Base-by-base conservation (phyloP, 2,797 vertebrate genomes). In the Danio choprae region DNA sequence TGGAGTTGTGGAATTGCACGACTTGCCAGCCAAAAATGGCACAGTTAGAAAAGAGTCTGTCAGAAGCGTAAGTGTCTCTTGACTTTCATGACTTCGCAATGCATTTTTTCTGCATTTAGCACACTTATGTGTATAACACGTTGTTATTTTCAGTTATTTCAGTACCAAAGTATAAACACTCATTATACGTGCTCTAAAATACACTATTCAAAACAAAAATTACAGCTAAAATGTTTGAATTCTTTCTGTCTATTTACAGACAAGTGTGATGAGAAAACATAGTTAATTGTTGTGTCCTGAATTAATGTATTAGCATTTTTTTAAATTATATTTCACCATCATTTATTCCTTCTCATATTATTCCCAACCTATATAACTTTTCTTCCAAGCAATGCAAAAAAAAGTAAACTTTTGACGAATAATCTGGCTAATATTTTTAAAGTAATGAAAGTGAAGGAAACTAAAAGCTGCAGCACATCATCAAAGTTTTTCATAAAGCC, bases 1-100 rank as follows among this genome's bases (percentile, higher is more conserved):
- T 90, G 84, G 82, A 87, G 79, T 84, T 87, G 86, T 87, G 58
- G 48, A 87, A 87, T 75, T 81, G 80, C 77, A 89, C 83, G 71
- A 79, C 64, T 84, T 83, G 81, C 78, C 83, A 82, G 74, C 53
- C 79, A 53, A 79, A 75, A 80, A 74, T 65, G 76, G 76, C 68
- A 83, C 82, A 77, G 74, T 84, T 84, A 69, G 70, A 84, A 77
- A 79, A 74, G 65, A 80, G 75, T 81, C 72, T 83, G 81, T 79
- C 81, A 84, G 75, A 73, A 69, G 76, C 50, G 59, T 84, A 80
- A 79, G 73, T 70, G 77, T 81, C 56, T 76, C 68, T 81, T 46
- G 69, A 51, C 67, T 81, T 84, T 85, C 51, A 80, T 51, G 72
- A 56, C 68, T 74, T 82, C 44, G 41, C 79, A 46, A 20, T 69